These are phyloP conservation scores for Lytechinus pictus DNA, from an alignment of 35 echinoderm and acorn worm species.

Conservation along the genomic window DNA sequence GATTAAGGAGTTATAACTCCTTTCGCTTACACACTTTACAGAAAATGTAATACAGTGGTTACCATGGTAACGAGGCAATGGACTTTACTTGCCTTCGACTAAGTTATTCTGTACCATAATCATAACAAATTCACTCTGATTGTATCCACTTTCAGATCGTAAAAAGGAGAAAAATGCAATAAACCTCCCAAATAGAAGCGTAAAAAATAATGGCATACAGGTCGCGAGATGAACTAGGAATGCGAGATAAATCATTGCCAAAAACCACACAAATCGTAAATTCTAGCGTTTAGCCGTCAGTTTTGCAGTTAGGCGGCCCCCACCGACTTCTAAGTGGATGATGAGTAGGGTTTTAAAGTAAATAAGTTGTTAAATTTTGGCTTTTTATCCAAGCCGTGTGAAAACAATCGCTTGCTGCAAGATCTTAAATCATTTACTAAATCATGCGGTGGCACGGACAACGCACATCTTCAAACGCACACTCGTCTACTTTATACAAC, in stretches of 20 bases:
- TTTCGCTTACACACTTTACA: too few species aligned
- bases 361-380: slow-evolving; percentile 22
- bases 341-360: neutral
- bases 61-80: too few species aligned
- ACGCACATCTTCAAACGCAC: neutral
- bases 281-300: neutral
- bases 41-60: too few species aligned
- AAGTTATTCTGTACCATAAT: too few species aligned
- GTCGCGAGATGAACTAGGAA: neutral
- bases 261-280: slow-evolving; percentile 15
- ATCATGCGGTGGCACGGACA: neutral
- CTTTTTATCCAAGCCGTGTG: neutral
- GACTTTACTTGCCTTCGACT: too few species aligned
- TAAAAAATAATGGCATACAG: neutral
- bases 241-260: neutral
- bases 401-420: neutral
- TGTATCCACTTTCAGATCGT: too few species aligned
- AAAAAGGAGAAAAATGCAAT: neutral
- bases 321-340: neutral
- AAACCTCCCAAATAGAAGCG: neutral
- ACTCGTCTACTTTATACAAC: neutral
- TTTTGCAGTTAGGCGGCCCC: neutral
- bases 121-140: too few species aligned
- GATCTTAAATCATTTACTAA: neutral
- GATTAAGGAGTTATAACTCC: too few species aligned